Base-by-base conservation (phyloP, 2,888 invertebrate species). In the Melolontha melolontha region DNA sequence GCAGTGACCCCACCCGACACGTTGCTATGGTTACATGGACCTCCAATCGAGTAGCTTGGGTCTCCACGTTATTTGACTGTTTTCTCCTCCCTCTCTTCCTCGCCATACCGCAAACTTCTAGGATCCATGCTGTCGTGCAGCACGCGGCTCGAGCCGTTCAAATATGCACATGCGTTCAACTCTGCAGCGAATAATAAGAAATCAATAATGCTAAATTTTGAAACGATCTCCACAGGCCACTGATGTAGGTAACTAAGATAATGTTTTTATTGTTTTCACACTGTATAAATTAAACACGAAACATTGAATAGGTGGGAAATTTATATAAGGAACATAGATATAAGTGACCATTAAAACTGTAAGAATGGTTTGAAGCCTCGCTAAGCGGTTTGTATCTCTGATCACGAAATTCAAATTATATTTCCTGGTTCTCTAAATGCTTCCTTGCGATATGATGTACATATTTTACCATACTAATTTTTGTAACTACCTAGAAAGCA, bases 1-100 rank as follows among this genome's bases (percentile, higher is more conserved):
- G 81, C 82, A 79, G 79, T 79, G 78, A 78, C 81, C 81, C 82
- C 81, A 81, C 79, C 80, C 80, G 78, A 66, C 59, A 47, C 70
- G 81, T 80, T 76, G 75, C 79, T 78, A 81, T 81, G 78, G 80
- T 74, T 76, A 82, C 82, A 74, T 75, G 76, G 76, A 76, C 73
- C 78, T 75, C 76, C 79, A 79, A 79, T 79, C 78, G 77, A 77
- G 77, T 75, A 76, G 78, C 75, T 71, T 75, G 75, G 75, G 77
- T 75, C 71, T 68, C 59, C 8, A 66, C 70, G 75, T 75, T 74
- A 76, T 78, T 77, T 74, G 76, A 77, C 73, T 71, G 72, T 73
- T 62, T 70, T 64, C 72, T 71, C 72, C 42, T 71, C 62, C 73
- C 73, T 71, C 70, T 68, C 69, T 22, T 69, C 72, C 70, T 55